These are phyloP conservation scores for Enteromius thamalakanensis DNA, from an alignment of 2,797 vertebrate species.

Conservation along the genomic window DNA sequence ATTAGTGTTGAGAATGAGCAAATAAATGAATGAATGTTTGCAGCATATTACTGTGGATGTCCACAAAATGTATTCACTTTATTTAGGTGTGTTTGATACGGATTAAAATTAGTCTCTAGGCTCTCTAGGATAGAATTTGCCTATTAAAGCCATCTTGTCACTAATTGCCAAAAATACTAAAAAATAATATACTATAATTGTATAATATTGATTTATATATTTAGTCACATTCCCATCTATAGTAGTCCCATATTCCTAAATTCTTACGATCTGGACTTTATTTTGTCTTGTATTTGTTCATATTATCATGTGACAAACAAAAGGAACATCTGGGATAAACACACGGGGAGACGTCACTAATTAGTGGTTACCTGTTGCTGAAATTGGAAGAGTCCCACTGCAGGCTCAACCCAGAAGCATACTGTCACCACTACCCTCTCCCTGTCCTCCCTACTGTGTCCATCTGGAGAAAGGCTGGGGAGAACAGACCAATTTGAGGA, in stretches of 20 bases:
- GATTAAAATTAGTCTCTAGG: not conserved
- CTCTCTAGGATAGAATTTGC: not conserved
- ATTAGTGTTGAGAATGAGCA: no score
- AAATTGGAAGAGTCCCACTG: conserved; percentile 35
- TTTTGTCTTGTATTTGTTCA: not conserved
- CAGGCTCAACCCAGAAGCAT: conserved; percentile 3
- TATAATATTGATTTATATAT: no score
- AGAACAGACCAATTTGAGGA: conserved; percentile 14
- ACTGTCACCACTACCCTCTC: conserved; percentile 24
- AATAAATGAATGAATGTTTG: not conserved
- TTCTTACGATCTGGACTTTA: not conserved
- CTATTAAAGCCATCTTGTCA: not conserved
- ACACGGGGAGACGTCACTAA: conserved; percentile 29
- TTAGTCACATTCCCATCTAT: not conserved
- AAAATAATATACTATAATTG: no score
- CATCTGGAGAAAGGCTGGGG: conserved; percentile 36
- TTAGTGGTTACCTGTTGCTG: conserved; percentile 50
- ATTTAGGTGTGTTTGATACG: not conserved
- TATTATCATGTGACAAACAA: conserved; percentile 23
- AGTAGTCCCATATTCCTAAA: not conserved
- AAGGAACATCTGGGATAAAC: conserved; percentile 49
- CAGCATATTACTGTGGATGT: not conserved
- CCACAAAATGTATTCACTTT: no score
- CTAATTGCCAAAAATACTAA: not conserved
- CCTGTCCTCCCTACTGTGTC: conserved; percentile 43